Percentiles rank a stretch among this genome's conserved stretches.
Evolutionary conservation across 53 echinoderm and acorn worm genomes (phyloP).

Genomic region (Temnopleurus reevesii): DNA sequence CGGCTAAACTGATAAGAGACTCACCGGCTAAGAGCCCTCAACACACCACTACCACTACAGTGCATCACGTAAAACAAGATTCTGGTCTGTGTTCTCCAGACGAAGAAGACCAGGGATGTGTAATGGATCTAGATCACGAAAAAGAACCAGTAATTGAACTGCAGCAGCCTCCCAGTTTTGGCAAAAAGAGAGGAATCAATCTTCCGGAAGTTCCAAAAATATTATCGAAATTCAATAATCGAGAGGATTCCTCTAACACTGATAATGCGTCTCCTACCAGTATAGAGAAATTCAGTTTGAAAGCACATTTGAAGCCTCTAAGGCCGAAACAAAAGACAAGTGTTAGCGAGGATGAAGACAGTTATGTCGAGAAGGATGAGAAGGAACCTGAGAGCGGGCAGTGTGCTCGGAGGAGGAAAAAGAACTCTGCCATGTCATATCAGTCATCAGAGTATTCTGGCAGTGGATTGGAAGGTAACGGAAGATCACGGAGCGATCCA

Average conservation of each 20-base stretch:
- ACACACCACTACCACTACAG: neutral
- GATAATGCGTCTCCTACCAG: constrained; percentile 58
- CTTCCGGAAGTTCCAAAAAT: constrained; percentile 56
- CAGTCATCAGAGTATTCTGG: constrained; percentile 53
- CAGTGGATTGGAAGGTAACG: constrained; percentile 62
- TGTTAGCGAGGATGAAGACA: constrained; percentile 51
- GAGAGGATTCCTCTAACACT: neutral
- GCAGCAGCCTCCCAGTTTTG: constrained; percentile 38
- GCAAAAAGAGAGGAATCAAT: constrained; percentile 57
- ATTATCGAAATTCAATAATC: constrained; percentile 48
- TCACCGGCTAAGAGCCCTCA: constrained; percentile 38
- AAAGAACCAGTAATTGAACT: constrained; percentile 50
- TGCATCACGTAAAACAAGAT: constrained; percentile 36
- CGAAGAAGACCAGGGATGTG: constrained; percentile 71
- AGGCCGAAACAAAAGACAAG: constrained; percentile 59
- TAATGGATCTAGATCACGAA: constrained; percentile 55
- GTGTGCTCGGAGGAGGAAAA: constrained; percentile 67
- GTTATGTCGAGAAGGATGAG: constrained; percentile 25
- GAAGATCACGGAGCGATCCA: constrained; percentile 91
- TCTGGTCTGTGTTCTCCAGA: constrained; percentile 54
- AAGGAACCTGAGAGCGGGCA: constrained; percentile 14
- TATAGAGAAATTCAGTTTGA: constrained; percentile 75
- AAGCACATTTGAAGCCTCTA: constrained; percentile 73
- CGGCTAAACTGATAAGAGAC: constrained; percentile 71
- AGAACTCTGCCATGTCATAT: constrained; percentile 59